phyloP scores from a whole-genome alignment of 2,113 vertebrate genomes.

The Calonectris borealis region DNA sequence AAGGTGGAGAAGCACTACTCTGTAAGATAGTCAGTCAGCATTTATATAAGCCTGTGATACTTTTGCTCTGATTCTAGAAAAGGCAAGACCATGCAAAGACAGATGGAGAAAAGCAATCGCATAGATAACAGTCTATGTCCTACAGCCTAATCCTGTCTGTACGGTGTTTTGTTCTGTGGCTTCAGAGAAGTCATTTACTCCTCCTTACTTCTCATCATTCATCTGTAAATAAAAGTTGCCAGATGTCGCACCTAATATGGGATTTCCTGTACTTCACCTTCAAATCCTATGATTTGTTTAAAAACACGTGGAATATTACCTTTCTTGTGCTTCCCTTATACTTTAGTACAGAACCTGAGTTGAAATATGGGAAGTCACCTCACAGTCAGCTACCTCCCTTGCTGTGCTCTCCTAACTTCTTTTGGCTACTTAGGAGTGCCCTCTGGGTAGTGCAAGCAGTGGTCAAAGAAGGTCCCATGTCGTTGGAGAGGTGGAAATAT shows the following conservation, averaged over 20 bases:
- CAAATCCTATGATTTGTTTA: background rate
- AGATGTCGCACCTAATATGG: background rate
- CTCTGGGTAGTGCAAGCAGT: background rate
- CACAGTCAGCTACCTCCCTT: background rate
- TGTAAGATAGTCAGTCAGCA: background rate
- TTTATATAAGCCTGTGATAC: background rate
- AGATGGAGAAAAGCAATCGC: background rate
- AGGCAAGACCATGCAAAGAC: background rate
- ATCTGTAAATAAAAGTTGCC: background rate
- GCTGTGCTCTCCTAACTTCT: background rate
- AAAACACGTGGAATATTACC: background rate
- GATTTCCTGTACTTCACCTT: slow-evolving; percentile 18
- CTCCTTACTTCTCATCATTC: background rate
- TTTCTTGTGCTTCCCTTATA: background rate
- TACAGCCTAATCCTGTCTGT: background rate
- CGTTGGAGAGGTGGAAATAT: background rate
- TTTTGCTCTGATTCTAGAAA: background rate
- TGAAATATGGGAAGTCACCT: background rate
- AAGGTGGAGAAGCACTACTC: background rate
- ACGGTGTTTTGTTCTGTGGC: background rate
- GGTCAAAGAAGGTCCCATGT: rapidly evolving
- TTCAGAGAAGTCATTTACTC: background rate
- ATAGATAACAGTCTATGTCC: rapidly evolving
- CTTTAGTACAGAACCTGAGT: background rate
- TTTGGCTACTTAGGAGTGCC: background rate